These are phyloP conservation scores for Microctonus brassicae DNA, from an alignment of 2,888 invertebrate species.

Conservation along the genomic window DNA sequence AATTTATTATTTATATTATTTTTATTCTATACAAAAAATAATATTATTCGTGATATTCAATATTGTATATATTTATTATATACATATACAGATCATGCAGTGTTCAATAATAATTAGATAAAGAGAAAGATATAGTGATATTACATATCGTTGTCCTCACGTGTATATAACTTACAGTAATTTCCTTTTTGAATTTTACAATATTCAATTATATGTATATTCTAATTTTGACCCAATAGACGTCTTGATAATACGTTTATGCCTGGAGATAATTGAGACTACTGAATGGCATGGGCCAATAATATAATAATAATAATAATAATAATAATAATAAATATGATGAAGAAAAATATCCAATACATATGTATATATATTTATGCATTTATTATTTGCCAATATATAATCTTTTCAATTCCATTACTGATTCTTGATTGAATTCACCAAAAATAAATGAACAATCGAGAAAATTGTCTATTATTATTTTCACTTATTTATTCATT, in stretches of 20 bases:
- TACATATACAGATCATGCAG: no score
- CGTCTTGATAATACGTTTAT: constrained; percentile 9
- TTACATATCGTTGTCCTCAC: constrained; percentile 44
- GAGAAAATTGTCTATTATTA: constrained; percentile 9
- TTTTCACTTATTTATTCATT: constrained; percentile 16
- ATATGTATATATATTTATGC: constrained; percentile 19
- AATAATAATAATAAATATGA: background rate
- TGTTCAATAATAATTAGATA: background rate
- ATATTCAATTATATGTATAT: constrained; percentile 64
- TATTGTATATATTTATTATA: no score
- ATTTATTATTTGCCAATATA: background rate
- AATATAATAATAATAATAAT: background rate
- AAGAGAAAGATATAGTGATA: background rate
- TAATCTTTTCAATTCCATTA: background rate
- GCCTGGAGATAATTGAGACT: constrained; percentile 56
- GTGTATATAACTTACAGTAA: constrained; percentile 42
- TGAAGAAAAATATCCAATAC: no score
- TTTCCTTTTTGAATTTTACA: constrained; percentile 53
- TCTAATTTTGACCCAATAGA: constrained; percentile 62
- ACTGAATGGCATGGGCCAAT: background rate
- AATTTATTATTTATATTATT: no score
- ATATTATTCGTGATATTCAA: background rate
- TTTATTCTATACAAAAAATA: background rate
- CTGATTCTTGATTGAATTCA: background rate
- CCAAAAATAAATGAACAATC: background rate